phyloP scores from a whole-genome alignment of 2,113 vertebrate genomes.

The Propithecus coquereli region DNA sequence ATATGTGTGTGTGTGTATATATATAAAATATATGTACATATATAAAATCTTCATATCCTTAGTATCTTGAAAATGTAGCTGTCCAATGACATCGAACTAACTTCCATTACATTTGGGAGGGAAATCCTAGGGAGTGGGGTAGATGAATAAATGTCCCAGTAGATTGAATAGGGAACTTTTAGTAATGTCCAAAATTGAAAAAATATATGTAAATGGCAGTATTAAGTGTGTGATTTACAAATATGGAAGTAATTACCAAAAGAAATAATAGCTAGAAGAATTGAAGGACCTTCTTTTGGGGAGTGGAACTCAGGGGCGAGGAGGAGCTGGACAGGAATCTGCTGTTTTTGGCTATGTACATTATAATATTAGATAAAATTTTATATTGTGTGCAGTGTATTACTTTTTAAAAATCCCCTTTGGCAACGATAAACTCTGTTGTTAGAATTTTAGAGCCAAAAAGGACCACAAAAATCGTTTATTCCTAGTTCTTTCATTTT shows the following conservation, averaged over 20 bases:
- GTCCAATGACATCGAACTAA: not conserved
- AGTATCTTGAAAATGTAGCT: not conserved
- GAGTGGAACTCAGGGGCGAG: not conserved
- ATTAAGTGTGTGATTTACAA: not conserved
- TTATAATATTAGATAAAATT: not conserved
- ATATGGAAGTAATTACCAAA: not conserved
- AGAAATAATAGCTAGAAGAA: not conserved
- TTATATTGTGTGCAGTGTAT: not conserved
- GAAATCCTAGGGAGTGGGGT: not conserved
- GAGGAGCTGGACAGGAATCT: not conserved
- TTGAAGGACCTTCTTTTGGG: not conserved
- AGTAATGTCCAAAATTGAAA: not conserved
- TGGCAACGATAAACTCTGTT: not conserved
- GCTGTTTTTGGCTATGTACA: not conserved
- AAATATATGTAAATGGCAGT: not conserved
- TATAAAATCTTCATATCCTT: not conserved
- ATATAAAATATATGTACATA: not conserved
- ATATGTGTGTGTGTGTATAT: too few species aligned
- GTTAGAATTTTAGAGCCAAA: not conserved
- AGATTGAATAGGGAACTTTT: constrained; percentile 3
- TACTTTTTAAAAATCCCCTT: not conserved
- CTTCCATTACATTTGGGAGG: not conserved
- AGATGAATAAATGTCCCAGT: not conserved
- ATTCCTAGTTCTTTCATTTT: constrained; percentile 5
- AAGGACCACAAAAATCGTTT: not conserved